phyloP scores from a whole-genome alignment of 1,140 invertebrate species.

The Anagrus nilaparvatae region DNA sequence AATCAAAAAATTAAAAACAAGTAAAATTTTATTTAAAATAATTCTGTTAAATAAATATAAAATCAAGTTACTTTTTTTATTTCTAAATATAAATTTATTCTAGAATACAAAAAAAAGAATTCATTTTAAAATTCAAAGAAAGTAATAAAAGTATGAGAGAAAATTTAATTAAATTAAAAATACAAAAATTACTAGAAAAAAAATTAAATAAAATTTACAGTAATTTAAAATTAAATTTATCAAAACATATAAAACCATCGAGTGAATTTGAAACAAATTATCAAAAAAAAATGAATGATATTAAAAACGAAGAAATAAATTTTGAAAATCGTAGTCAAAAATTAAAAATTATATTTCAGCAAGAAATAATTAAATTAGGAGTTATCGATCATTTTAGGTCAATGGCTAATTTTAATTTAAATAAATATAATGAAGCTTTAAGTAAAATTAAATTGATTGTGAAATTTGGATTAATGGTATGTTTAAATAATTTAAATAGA shows the following conservation, averaged over 20 bases:
- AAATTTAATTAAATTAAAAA: constrained; percentile 15
- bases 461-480: constrained; percentile 23
- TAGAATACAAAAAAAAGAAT: not conserved
- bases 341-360: constrained; percentile 20
- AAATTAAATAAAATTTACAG: constrained; percentile 8
- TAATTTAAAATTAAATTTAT: constrained; percentile 8
- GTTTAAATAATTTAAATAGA: not conserved
- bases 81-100: not conserved
- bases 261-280: constrained; percentile 6
- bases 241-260: not conserved
- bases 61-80: not conserved
- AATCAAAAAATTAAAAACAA: not conserved
- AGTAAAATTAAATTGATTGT: constrained; percentile 24
- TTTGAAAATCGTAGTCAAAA: constrained; percentile 8
- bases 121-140: constrained; percentile 2
- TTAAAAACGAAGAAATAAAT: constrained; percentile 3
- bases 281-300: constrained; percentile 6
- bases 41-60: not conserved
- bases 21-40: constrained; percentile 12
- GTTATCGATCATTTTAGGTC: constrained; percentile 12
- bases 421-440: constrained; percentile 14
- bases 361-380: constrained; percentile 18
- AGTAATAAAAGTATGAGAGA: not conserved
- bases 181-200: constrained; percentile 14
- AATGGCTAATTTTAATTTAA: constrained; percentile 12